Conservation (phyloP, 2,888 invertebrate species). For the Clusia tigrina region DNA sequence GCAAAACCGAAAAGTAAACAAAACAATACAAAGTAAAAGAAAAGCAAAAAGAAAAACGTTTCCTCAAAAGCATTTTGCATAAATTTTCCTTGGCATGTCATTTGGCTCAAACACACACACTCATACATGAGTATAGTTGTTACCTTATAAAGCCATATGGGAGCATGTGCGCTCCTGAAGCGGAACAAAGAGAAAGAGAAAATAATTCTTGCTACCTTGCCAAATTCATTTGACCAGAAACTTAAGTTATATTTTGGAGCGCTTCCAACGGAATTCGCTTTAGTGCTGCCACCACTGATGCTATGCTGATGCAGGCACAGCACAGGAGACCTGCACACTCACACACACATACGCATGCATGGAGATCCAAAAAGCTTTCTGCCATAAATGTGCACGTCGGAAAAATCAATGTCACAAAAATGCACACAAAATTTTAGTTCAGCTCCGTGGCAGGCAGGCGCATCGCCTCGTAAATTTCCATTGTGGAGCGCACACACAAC, state of each 20-base stretch:
- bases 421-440: slow-evolving; percentile 30
- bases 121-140: too few relatives aligned
- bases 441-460: neutral
- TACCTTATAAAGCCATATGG: slow-evolving; percentile 29
- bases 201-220: slow-evolving; percentile 55
- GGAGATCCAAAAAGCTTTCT: slow-evolving; percentile 56
- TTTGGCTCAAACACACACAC: slow-evolving; percentile 27
- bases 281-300: slow-evolving; percentile 41
- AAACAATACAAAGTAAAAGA: too few relatives aligned
- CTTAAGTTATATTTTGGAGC: slow-evolving; percentile 61
- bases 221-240: slow-evolving; percentile 64
- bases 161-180: neutral
- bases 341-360: too few relatives aligned
- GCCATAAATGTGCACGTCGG: slow-evolving; percentile 46
- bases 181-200: slow-evolving; percentile 5
- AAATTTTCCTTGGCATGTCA: slow-evolving; percentile 40
- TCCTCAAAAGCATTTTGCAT: slow-evolving; percentile 45
- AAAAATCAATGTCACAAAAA: slow-evolving; percentile 44
- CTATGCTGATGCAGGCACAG: neutral
- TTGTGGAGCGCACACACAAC: neutral
- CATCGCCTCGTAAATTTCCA: slow-evolving; percentile 24
- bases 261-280: slow-evolving; percentile 47
- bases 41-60: too few relatives aligned
- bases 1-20: too few relatives aligned
- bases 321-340: too few relatives aligned